These are phyloP conservation scores for Sarcophilus harrisii DNA, from an alignment of 2,797 vertebrate genomes.

Conservation along the genomic window DNA sequence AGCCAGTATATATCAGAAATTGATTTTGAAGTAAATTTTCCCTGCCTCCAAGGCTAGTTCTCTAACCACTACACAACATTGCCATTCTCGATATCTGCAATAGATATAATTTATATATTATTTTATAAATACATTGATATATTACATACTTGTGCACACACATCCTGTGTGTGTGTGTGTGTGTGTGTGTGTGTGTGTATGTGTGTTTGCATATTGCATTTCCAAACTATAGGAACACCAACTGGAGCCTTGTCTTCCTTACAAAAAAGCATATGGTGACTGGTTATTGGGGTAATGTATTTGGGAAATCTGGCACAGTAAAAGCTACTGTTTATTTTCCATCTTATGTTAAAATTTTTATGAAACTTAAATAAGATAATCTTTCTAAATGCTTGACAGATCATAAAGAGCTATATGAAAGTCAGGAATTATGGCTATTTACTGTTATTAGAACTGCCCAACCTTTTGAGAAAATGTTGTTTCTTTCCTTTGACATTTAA, in stretches of 20 bases:
- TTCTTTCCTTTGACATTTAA: not conserved
- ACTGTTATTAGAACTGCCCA: not conserved
- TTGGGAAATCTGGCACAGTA: not conserved
- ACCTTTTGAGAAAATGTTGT: not conserved
- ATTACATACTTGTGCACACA: not conserved
- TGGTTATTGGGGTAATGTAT: not conserved
- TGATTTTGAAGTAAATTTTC: not conserved
- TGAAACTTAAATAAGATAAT: not conserved
- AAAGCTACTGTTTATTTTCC: not conserved
- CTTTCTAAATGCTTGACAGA: not conserved
- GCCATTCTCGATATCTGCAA: not conserved
- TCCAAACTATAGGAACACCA: not conserved
- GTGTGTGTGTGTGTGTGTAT: too few relatives aligned
- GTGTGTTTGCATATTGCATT: not conserved
- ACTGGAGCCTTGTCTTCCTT: not conserved
- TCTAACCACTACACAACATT: not conserved
- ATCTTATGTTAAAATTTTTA: not conserved
- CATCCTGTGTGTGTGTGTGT: not conserved
- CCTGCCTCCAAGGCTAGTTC: not conserved
- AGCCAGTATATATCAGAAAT: not conserved
- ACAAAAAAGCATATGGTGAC: not conserved
- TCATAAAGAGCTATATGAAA: not conserved
- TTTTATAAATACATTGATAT: not conserved
- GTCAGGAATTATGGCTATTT: not conserved
- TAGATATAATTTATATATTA: not conserved